Base-by-base conservation (phyloP, 2,113 vertebrate species). In the Caranx melampygus region DNA sequence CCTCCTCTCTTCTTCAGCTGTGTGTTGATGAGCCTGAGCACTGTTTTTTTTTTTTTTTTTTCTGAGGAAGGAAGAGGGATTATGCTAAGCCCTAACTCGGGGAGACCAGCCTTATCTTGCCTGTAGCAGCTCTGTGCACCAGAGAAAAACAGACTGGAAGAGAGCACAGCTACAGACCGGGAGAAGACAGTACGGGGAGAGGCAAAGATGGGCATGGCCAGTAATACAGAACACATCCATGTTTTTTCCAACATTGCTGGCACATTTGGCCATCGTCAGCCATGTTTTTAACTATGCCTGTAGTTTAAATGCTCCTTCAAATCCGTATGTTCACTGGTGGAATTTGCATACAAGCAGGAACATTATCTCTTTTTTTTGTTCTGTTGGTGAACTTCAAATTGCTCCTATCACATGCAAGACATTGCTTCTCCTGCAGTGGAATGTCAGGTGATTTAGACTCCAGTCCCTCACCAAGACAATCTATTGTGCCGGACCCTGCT, bases 81-180 rank as follows among this genome's bases (percentile, higher is more conserved):
- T 95, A 95, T 89, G 91, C 90, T 95, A 95, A 95, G 91, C 94
- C 90, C 82, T 89, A 93, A 94, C 92, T 94, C 91, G 84, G 91
- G 87, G 84, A 93, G 88, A 92, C 89, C 89, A 78, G 90, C 91
- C 94, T 95, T 95, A 95, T 95, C 94, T 95, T 87, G 91, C 93
- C 94, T 89, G 91, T 91, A 94, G 93, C 95, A 95, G 95, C 92
- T 92, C 87, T 77, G 81, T 91, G 92, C 93, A 94, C 93, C 88
- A 92, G 91, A 92, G 91, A 91, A 93, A 94, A 93, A 93, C 87
- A 91, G 91, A 78, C 90, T 88, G 76, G 81, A 91, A 92, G 78
- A 91, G 88, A 91, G 91, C 73, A 88, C 69, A 83, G 88, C 85
- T 88, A 89, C 84, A 87, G 78, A 77, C 88, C 44, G 42, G 71